Evolutionary conservation across 1,140 invertebrate species (phyloP).

Genomic region (Linepithema humile): DNA sequence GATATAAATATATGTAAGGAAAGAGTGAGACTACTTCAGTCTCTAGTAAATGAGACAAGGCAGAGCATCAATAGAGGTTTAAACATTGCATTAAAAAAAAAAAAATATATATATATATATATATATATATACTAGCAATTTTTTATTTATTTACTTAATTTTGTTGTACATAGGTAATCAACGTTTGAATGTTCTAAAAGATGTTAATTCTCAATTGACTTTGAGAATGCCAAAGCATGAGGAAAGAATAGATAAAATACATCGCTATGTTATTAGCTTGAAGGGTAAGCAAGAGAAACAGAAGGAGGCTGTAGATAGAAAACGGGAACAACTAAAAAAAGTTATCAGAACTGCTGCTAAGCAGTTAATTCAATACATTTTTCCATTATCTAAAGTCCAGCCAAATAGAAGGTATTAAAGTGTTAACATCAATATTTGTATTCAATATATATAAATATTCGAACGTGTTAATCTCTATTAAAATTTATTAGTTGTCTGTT

Average conservation of each 20-base stretch:
- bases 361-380: conserved; percentile 91
- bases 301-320: conserved; percentile 84
- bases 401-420: conserved; percentile 82
- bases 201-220: conserved; percentile 85
- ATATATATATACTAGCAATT: conserved; percentile 14
- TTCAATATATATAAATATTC: not conserved
- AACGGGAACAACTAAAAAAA: conserved; percentile 86
- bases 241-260: conserved; percentile 87
- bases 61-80: conserved; percentile 86
- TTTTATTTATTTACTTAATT: conserved; percentile 17
- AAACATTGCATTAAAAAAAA: conserved; percentile 66
- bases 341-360: conserved; percentile 87
- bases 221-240: conserved; percentile 87
- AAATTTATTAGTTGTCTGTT: too few species aligned
- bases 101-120: conserved; percentile 21
- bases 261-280: conserved; percentile 85
- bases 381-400: conserved; percentile 88
- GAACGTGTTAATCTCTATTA: not conserved
- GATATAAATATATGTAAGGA: conserved; percentile 88
- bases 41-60: conserved; percentile 87
- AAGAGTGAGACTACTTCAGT: conserved; percentile 86
- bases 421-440: not conserved
- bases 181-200: conserved; percentile 84
- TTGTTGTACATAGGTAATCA: conserved; percentile 78
- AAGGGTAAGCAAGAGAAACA: conserved; percentile 84